phyloP scores from a whole-genome alignment of 2,888 invertebrate genomes.

The Nomada ruficornis region DNA sequence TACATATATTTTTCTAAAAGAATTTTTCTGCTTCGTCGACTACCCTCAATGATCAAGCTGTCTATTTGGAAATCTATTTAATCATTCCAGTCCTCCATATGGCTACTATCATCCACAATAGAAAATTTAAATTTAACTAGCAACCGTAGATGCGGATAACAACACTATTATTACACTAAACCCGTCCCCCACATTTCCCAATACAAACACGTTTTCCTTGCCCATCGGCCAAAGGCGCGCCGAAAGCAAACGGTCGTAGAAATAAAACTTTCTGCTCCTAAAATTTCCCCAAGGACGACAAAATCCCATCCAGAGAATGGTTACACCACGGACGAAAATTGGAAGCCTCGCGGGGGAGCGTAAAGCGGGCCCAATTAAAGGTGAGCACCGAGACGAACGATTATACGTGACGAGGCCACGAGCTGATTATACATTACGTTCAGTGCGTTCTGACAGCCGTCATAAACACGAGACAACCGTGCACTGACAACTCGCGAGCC shows the following conservation, averaged over 20 bases:
- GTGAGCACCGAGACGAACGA: neutral
- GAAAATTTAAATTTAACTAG: no score
- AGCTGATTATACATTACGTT: neutral
- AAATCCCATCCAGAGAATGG: neutral
- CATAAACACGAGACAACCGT: conserved; percentile 46
- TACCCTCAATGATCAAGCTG: no score
- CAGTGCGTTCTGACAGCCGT: conserved; percentile 26
- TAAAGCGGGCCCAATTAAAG: conserved; percentile 21
- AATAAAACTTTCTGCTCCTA: neutral
- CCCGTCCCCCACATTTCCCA: neutral
- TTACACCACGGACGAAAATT: neutral
- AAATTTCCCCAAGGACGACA: neutral
- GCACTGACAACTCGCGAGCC: neutral
- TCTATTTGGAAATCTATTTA: no score
- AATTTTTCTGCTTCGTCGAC: no score
- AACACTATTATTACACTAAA: no score
- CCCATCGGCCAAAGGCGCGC: no score
- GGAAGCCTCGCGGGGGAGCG: neutral
- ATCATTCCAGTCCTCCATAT: no score
- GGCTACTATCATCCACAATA: no score
- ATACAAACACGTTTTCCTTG: neutral
- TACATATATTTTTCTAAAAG: no score
- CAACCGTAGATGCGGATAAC: no score
- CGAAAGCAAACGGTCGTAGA: neutral
- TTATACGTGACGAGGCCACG: neutral